Evolutionary conservation across 2,888 invertebrate genomes (phyloP).

Genomic region (Chymomyza fuscimana): DNA sequence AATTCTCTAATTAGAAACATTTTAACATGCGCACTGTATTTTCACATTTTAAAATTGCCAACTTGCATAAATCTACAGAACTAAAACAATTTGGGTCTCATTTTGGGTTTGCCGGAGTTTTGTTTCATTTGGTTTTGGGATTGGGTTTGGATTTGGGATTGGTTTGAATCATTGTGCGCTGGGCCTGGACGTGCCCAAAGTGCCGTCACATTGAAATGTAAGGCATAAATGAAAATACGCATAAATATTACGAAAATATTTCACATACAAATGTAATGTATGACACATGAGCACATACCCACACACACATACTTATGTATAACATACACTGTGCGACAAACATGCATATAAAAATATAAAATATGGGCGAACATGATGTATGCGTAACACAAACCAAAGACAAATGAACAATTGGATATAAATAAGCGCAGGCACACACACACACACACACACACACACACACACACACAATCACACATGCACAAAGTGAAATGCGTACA

Average conservation of each 20-base stretch:
- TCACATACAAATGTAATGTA: slow-evolving; percentile 55
- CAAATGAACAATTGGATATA: slow-evolving; percentile 74
- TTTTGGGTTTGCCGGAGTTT: not conserved
- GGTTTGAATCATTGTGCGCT: not conserved
- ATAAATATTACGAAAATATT: slow-evolving; percentile 69
- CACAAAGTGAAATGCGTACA: slow-evolving; percentile 8
- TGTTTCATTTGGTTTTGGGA: not conserved
- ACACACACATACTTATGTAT: slow-evolving; percentile 10
- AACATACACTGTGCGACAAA: slow-evolving; percentile 6
- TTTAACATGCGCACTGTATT: not conserved
- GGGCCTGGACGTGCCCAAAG: not conserved
- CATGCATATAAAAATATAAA: slow-evolving; percentile 57
- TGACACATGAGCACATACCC: slow-evolving; percentile 30
- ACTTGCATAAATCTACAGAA: not conserved
- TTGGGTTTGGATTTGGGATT: too few species aligned
- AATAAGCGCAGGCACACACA: slow-evolving; percentile 61
- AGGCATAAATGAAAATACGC: slow-evolving; percentile 54
- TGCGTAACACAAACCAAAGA: slow-evolving; percentile 75
- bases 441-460: slow-evolving; percentile 31
- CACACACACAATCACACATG: slow-evolving; percentile 30
- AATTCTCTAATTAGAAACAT: not conserved
- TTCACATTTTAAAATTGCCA: not conserved
- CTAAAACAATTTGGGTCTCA: not conserved
- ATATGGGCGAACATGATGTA: slow-evolving; percentile 73
- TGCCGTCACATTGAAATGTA: slow-evolving; percentile 9